Evolutionary conservation across 2,888 invertebrate species (phyloP), one percentile per base, ranked within the genome.

Genomic region (Epirrhoe tristata): DNA sequence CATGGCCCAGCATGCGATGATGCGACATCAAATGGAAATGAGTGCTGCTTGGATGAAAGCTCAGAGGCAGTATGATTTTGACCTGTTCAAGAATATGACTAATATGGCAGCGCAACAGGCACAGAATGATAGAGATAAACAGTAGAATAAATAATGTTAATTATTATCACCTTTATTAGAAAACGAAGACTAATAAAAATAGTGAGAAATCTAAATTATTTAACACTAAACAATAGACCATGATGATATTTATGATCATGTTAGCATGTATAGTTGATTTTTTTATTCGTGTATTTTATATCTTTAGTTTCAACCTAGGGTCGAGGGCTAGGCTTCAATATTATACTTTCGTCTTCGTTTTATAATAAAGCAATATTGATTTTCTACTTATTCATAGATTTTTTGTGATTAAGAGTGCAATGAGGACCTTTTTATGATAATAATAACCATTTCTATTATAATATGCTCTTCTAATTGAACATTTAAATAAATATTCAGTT

Each of bases 1-100:
- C 46, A 78, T 89, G 72, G 79, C 85, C 51, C 81, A 88, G 56
- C 81, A 87, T 71, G 86, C 88, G 56, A 73, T 88, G 53, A 74
- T 89, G 63, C 84, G 90, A 71, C 90, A 88, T 74, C 89, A 91
- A 73, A 88, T 91, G 83, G 91, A 93, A 78, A 85, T 91, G 76
- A 90, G 83, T 64, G 73, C 73, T 80, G 87, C 88, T 43, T 93
- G 92, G 93, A 73, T 91, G 48, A 90, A 88, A 76, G 89, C 89
- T 43, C 89, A 90, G 70, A 85, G 88, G 65, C 89, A 89, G 67
- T 85, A 86, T 78, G 90, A 91, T 72, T 79, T 92, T 78, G 91
- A 92, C 71, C 76, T 93, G 62, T 82, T 88, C 68, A 93, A 93
- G 77, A 91, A 85, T 72, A 90, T 91, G 83, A 80, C 91, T 10